Base-by-base conservation (phyloP, 2,797 vertebrate genomes). In the Buphagus erythrorhynchus region DNA sequence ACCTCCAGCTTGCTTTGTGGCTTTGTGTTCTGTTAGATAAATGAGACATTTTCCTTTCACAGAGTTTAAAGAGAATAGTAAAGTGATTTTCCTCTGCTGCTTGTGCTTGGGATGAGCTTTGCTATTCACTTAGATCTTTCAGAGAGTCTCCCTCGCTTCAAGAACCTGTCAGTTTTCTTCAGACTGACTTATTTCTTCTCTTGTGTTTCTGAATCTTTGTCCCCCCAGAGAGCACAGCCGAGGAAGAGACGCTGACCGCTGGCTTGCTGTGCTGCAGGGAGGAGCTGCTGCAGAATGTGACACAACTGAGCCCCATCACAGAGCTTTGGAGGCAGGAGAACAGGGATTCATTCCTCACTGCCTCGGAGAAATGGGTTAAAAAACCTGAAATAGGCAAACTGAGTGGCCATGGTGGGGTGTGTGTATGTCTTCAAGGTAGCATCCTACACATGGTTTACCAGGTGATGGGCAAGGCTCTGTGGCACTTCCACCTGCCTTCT, bases 271-370 rank as follows among this genome's bases (percentile, higher is more conserved):
- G 98, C 61, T 90, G 65, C 66, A 96, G 92, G 90, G 97, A 98
- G 91, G 96, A 98, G 93, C 95, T 98, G 57, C 96, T 97, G 33
- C 96, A 92, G 95, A 97, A 97, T 5, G 88, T 99, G 68, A 87
- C 97, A 88, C 97, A 96, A 86, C 91, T 98, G 91, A 97, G 97
- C 9, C 98, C 98, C 51, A 85, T 98, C 42, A n/a, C 74, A 43
- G 98, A 98, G 89, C 97, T 98, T 87, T 99, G 95, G 98, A 97
- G 80, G 96, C 96, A 68, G 98, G 97, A 81, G 98, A 98, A n/a
- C 96, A 97, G 80, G 97, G 71, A 86, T 97, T 98, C 93, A 86
- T 97, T 98, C 93, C 97, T 98, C 78, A 95, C 96, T 1, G 78
- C 97, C 33, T 28, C 49, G 0, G 98, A 99, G 66, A 98, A 98